phyloP scores from a whole-genome alignment of 2,888 invertebrate genomes.

The Blera fallax region DNA sequence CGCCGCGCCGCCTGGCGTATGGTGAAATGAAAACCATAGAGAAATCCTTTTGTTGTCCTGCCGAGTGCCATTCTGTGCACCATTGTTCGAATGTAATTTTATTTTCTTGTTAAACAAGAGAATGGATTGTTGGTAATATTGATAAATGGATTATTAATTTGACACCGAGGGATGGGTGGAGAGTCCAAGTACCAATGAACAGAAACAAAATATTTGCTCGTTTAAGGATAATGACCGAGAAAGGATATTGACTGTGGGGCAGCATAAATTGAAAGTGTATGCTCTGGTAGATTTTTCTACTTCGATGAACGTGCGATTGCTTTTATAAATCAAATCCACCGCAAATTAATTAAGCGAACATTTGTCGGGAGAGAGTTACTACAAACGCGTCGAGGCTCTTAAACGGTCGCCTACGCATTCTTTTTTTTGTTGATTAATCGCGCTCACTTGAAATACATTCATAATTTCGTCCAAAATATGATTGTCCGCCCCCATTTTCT shows the following conservation, averaged over 20 bases:
- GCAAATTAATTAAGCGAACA: constrained; percentile 58
- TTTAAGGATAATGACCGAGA: neutral
- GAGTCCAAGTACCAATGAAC: neutral
- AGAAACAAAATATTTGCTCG: constrained; percentile 38
- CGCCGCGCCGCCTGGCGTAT: too few species aligned
- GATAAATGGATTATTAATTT: constrained; percentile 74
- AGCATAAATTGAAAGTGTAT: too few species aligned
- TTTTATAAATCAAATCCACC: constrained; percentile 41
- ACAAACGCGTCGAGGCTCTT: constrained; percentile 1
- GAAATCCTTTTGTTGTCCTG: constrained; percentile 68
- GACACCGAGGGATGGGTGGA: constrained; percentile 28
- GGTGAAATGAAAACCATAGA: constrained; percentile 42
- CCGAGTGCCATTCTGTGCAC: constrained; percentile 30
- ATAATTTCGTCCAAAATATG: constrained; percentile 29
- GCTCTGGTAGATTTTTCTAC: neutral
- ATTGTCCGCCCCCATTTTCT: constrained; percentile 41
- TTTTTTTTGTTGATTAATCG: constrained; percentile 1
- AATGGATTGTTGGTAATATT: constrained; percentile 57
- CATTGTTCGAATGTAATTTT: constrained; percentile 62
- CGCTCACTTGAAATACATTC: constrained; percentile 5
- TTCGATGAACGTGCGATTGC: neutral
- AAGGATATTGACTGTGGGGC: neutral
- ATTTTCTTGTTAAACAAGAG: constrained; percentile 57
- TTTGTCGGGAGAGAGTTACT: constrained; percentile 38
- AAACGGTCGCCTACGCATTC: constrained; percentile 22